A percentile compares a stretch with the other conserved stretches of the same genome.
phyloP scores from a whole-genome alignment of 2,797 vertebrate genomes.

The Cryptoblepharus egeriae region DNA sequence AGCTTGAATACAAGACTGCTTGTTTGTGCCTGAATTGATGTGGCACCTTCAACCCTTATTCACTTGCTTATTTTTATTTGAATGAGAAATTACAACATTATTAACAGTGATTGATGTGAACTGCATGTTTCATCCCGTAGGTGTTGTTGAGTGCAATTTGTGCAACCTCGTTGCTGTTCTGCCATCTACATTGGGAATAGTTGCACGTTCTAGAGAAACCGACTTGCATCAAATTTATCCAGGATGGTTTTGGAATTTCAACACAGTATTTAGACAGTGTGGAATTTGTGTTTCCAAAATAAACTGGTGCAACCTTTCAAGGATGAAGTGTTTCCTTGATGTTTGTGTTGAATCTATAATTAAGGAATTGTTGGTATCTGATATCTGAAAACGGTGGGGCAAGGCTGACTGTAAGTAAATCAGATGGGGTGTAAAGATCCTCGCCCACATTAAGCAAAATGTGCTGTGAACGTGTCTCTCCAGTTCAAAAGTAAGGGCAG shows the following conservation, averaged over 20 bases:
- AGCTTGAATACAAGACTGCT: conserved; percentile 6
- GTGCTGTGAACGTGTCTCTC: not conserved
- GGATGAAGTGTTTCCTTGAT: not conserved
- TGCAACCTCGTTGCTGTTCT: conserved; percentile 21
- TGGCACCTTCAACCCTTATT: not conserved
- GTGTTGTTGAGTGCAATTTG: conserved; percentile 25
- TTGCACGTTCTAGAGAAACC: not conserved
- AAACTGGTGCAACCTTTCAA: not conserved
- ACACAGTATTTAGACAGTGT: not conserved
- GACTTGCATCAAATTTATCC: not conserved
- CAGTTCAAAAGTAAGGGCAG: not conserved
- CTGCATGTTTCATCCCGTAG: not conserved
- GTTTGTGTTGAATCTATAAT: not conserved
- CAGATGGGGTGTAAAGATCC: conserved; percentile 15
- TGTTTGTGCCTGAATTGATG: not conserved
- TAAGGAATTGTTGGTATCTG: not conserved
- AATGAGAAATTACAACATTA: not conserved
- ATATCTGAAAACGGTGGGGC: not conserved
- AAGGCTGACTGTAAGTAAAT: conserved; percentile 18
- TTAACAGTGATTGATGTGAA: not conserved
- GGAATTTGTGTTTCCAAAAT: not conserved
- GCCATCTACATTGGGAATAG: not conserved
- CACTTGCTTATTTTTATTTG: conserved; percentile 17
- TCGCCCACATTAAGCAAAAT: conserved; percentile 19
- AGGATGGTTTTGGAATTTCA: conserved; percentile 12